Base-by-base conservation (phyloP, 2,888 invertebrate genomes). In the Cephus spinipes region DNA sequence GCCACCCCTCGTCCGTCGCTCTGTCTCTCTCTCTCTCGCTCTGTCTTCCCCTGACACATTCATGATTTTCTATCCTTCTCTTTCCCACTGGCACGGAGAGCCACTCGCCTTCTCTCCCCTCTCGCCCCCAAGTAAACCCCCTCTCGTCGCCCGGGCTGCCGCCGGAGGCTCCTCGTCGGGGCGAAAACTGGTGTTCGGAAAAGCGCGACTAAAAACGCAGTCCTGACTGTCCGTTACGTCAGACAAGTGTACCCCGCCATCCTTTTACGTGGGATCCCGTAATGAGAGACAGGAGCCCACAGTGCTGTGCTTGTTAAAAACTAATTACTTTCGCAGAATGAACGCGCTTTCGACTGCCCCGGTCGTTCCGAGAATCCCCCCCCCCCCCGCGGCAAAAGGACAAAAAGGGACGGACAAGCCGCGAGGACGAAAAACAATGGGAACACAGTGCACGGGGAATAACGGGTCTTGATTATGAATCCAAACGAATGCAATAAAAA, bases 281-380 rank as follows among this genome's bases (percentile, higher is more conserved):
- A 85, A 83, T 81, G 81, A 82, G 81, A 78, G 77, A 79, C 76
- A 77, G 76, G 73, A 75, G 68, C 83, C 78, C 73, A 74, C 79
- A 75, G 79, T 80, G 81, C 80, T 80, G 77, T 75, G 83, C 84
- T 85, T 83, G 85, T 86, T 86, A 85, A 86, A 86, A 86, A 86
- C 84, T 85, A 86, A 86, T 86, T 86, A 86, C 84, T 85, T 83
- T 83, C 79, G 79, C 79, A 76, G 80, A 75, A 82, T 75, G 77
- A 69, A 76, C 76, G 69, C 4, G 69, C 40, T 40, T 40, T 40
- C 40, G 40, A 40, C 40, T 40, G 40, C 15, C 15, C 40, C 15
- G 6, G 6, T 15, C 40, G 4, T 40, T 40, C 15, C 15, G 4
- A 15, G 40, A 15, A 40, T 40, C 40, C 15, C 1, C 15, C 15